Conservation (phyloP, 2,888 invertebrate genomes). For the Metalampra italica region DNA sequence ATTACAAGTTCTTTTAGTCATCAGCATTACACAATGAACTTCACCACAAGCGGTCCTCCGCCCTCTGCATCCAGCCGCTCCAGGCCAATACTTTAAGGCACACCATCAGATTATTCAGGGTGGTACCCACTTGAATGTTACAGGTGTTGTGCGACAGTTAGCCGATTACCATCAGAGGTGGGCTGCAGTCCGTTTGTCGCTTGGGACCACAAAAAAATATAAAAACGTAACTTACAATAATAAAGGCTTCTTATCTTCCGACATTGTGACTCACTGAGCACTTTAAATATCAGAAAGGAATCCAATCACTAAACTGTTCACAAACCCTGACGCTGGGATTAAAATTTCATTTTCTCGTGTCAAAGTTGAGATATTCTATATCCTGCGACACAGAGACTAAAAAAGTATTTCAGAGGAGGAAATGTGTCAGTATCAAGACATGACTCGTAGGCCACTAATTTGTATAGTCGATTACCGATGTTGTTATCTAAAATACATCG, state of each 20-base stretch:
- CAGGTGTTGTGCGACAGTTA: too few species aligned
- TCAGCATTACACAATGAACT: too few species aligned
- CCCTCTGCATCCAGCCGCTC: too few species aligned
- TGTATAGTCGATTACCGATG: conserved; percentile 6
- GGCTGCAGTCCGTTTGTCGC: not conserved
- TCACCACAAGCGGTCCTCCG: too few species aligned
- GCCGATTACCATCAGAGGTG: too few species aligned
- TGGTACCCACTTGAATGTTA: too few species aligned
- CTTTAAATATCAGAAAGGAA: not conserved
- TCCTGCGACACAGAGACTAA: not conserved
- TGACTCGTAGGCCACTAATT: conserved; percentile 11
- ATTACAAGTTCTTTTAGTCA: too few species aligned
- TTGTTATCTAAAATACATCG: conserved; percentile 6
- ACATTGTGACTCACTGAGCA: conserved; percentile 29
- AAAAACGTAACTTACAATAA: conserved; percentile 47
- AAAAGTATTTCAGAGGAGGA: not conserved
- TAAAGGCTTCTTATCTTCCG: conserved; percentile 47
- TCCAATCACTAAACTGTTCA: not conserved
- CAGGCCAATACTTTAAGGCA: too few species aligned
- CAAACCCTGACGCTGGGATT: not conserved
- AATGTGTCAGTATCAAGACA: conserved; percentile 7
- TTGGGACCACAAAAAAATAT: not conserved
- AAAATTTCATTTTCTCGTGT: not conserved
- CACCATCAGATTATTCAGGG: too few species aligned
- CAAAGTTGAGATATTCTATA: not conserved